A percentile compares a stretch with the other conserved stretches of the same genome.
These are phyloP conservation scores for Lepidocyrtinus sp. DNA, from an alignment of 2,888 invertebrate species.

Conservation along the genomic window DNA sequence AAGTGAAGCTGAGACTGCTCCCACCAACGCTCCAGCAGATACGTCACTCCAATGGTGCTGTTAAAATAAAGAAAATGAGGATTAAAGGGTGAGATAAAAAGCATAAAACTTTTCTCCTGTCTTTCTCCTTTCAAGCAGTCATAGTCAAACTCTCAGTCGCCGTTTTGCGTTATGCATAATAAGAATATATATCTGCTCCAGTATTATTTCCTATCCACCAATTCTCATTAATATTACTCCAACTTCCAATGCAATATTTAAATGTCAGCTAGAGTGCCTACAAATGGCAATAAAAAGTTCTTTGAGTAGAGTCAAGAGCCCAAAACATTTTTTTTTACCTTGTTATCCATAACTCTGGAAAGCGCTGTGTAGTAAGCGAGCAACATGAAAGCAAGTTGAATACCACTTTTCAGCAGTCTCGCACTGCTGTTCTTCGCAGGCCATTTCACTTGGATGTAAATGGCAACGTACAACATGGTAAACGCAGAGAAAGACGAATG, in stretches of 20 bases:
- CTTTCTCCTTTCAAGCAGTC: no score
- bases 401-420: slow-evolving; percentile 85
- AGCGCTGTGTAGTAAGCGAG: slow-evolving; percentile 91
- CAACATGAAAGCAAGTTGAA: slow-evolving; percentile 86
- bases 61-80: slow-evolving; percentile 58
- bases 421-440: slow-evolving; percentile 78
- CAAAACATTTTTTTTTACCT: no score
- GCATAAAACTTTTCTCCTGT: not conserved
- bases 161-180: no score
- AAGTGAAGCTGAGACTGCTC: slow-evolving; percentile 70
- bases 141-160: no score
- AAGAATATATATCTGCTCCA: no score
- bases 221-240: not conserved
- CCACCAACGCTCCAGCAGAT: slow-evolving; percentile 74
- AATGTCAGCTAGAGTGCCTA: slow-evolving; percentile 51
- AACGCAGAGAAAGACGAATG: slow-evolving; percentile 89
- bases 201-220: no score
- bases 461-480: slow-evolving; percentile 69
- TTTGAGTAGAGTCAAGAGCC: not conserved
- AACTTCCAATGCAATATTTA: slow-evolving; percentile 3
- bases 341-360: slow-evolving; percentile 94
- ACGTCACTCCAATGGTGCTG: slow-evolving; percentile 77
- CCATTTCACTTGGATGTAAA: slow-evolving; percentile 68
- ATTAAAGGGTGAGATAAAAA: slow-evolving; percentile 2
- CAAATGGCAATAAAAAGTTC: not conserved